Conservation (phyloP, 2,888 invertebrate genomes). For the Crepidodera aurea region DNA sequence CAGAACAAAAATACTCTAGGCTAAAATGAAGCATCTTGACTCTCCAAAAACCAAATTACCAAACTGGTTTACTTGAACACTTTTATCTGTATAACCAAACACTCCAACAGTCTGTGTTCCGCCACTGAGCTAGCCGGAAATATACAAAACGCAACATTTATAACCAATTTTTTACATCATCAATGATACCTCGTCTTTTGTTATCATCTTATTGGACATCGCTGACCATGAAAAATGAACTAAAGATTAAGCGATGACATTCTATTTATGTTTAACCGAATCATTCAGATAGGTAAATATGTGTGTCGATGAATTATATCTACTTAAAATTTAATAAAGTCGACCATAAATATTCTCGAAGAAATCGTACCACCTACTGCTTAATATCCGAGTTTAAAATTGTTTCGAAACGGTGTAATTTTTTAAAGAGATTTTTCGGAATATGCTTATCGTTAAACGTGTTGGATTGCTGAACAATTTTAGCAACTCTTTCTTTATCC, state of each 20-base stretch:
- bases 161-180: not conserved
- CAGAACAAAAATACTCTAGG: no score
- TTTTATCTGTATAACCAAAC: no score
- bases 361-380: slow-evolving; percentile 24
- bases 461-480: no score
- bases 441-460: no score
- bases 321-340: slow-evolving; percentile 23
- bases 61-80: no score
- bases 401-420: not conserved
- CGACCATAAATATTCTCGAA: slow-evolving; percentile 18
- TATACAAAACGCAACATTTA: not conserved
- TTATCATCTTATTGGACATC: slow-evolving; percentile 5
- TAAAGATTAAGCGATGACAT: slow-evolving; percentile 21
- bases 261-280: slow-evolving; percentile 9
- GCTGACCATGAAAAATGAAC: slow-evolving; percentile 7
- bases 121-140: not conserved
- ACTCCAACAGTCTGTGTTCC: no score
- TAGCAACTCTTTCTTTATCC: no score
- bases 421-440: not conserved
- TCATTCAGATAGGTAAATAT: slow-evolving; percentile 12
- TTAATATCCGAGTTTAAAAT: slow-evolving; percentile 15
- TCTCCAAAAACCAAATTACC: no score
- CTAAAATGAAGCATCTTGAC: no score
- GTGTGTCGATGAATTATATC: slow-evolving; percentile 23
- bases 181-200: not conserved